Conservation (phyloP, 2,113 vertebrate species). For the Phaethon lepturus region DNA sequence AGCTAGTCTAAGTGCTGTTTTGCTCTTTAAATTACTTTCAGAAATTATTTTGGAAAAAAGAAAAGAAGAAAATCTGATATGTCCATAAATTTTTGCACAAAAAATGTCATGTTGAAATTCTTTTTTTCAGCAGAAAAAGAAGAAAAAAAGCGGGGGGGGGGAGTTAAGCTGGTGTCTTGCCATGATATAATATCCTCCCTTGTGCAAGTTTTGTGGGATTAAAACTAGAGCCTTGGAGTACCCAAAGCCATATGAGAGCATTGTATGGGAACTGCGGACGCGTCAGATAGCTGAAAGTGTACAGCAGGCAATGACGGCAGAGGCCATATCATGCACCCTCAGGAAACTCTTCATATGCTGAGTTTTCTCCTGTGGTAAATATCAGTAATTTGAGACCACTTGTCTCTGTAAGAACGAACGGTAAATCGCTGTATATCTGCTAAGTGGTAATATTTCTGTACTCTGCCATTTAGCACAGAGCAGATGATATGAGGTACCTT, state of each 20-base stretch:
- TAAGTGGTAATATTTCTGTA: neutral
- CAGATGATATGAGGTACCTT: neutral
- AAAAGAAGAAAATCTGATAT: neutral
- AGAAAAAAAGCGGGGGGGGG: neutral
- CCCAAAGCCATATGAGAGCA: neutral
- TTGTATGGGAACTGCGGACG: rapidly evolving
- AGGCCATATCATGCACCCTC: neutral
- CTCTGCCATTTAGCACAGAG: neutral
- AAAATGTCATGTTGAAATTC: neutral
- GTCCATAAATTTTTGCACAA: neutral
- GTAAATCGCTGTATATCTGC: neutral
- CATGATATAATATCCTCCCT: neutral
- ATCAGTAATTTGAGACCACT: neutral
- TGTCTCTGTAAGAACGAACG: neutral
- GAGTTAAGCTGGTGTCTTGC: neutral
- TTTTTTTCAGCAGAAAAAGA: neutral
- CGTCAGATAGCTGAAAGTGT: neutral
- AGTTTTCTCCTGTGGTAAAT: neutral
- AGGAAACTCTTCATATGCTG: neutral
- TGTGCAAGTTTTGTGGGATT: neutral
- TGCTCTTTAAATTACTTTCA: neutral
- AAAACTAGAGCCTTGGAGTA: neutral
- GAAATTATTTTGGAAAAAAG: neutral
- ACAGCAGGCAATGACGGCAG: neutral
- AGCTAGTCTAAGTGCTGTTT: neutral